A percentile compares a stretch with the other conserved stretches of the same genome.
These are phyloP conservation scores for Pangasius mekongensis DNA, from an alignment of 2,797 vertebrate genomes.

Conservation along the genomic window DNA sequence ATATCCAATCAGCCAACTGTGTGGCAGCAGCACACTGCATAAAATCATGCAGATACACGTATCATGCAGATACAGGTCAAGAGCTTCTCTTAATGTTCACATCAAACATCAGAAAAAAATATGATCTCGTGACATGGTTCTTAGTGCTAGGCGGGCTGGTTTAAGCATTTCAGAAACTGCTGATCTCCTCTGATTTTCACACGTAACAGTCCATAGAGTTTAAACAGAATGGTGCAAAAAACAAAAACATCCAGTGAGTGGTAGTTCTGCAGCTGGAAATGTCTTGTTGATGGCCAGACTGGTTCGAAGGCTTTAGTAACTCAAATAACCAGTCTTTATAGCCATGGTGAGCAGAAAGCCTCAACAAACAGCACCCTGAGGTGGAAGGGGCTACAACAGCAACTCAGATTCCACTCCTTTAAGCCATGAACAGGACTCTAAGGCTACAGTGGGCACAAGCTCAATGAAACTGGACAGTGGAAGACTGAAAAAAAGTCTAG, in stretches of 20 bases:
- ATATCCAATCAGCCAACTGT: background rate
- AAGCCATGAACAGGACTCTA: background rate
- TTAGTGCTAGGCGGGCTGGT: background rate
- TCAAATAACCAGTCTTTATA: background rate
- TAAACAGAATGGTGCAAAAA: background rate
- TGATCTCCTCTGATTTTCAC: background rate
- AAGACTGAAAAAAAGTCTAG: background rate
- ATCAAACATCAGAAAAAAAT: background rate
- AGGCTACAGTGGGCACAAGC: background rate
- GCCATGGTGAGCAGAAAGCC: background rate
- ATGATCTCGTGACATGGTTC: background rate
- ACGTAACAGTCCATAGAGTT: background rate
- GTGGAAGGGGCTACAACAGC: background rate
- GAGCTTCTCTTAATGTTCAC: background rate
- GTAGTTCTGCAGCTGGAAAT: background rate
- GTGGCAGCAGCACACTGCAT: background rate
- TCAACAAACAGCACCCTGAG: background rate
- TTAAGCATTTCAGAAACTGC: background rate
- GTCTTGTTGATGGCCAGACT: background rate
- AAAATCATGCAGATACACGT: background rate
- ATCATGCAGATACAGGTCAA: background rate
- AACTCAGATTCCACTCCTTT: background rate
- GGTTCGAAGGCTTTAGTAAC: background rate
- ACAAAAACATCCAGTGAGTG: background rate
- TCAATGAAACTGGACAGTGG: background rate